These are phyloP conservation scores for Vespertilio murinus DNA, from an alignment of 2,797 vertebrate genomes.

Conservation along the genomic window DNA sequence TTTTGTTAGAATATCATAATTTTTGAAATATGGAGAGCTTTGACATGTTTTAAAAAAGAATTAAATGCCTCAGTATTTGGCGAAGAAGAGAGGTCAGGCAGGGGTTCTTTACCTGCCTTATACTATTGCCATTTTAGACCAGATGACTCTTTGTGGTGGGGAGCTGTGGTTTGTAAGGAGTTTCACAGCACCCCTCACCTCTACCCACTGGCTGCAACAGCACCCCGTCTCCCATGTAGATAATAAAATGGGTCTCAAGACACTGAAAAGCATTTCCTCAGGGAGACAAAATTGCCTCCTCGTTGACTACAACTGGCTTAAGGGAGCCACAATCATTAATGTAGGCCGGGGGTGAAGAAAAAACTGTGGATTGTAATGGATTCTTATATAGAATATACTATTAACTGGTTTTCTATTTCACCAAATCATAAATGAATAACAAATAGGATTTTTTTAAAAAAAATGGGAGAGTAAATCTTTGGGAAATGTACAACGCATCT, in stretches of 20 bases:
- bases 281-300: background rate
- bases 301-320: background rate
- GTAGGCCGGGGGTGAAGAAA: background rate
- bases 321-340: background rate
- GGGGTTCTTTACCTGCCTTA: background rate
- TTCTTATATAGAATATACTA: background rate
- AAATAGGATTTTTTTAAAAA: background rate
- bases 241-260: background rate
- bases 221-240: background rate
- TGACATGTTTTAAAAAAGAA: background rate
- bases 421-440: background rate
- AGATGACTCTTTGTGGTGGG: background rate
- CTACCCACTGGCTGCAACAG: background rate
- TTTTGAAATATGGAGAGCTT: background rate
- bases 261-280: background rate
- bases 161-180: background rate
- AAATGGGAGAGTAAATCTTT: background rate
- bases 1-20: background rate
- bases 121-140: background rate
- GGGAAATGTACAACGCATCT: background rate
- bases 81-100: background rate
- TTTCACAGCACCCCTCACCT: background rate
- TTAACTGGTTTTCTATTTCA: background rate
- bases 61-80: background rate
- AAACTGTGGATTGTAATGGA: background rate